These are phyloP conservation scores for Brachypalpus laphriformis DNA, from an alignment of 2,888 invertebrate genomes.

Conservation along the genomic window DNA sequence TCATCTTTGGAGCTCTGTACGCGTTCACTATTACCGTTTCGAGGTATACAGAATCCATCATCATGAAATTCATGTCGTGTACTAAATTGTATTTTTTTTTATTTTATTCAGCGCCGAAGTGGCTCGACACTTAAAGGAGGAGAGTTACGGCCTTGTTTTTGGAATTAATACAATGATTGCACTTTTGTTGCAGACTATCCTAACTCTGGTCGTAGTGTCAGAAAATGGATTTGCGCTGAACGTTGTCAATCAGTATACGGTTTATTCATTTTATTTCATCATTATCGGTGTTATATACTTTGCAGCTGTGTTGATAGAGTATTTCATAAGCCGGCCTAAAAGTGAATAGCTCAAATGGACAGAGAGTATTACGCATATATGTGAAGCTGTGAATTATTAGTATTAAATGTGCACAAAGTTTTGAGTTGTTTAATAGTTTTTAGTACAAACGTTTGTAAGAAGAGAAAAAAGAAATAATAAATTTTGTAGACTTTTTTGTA, in stretches of 20 bases:
- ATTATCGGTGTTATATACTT: conserved; percentile 79
- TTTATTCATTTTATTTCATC: conserved; percentile 81
- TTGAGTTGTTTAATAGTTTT: not conserved
- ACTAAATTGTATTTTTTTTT: not conserved
- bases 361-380: not conserved
- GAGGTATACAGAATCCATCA: conserved; percentile 75
- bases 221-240: conserved; percentile 78
- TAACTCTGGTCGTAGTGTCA: conserved; percentile 85
- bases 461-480: not conserved
- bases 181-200: conserved; percentile 89
- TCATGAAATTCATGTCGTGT: not conserved
- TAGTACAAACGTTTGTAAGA: conserved; percentile 15
- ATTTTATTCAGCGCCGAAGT: conserved; percentile 89
- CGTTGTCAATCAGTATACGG: conserved; percentile 79
- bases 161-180: conserved; percentile 94
- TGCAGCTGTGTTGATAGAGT: conserved; percentile 77
- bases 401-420: conserved; percentile 18
- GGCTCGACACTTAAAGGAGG: conserved; percentile 90
- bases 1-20: conserved; percentile 90
- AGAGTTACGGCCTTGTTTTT: conserved; percentile 95
- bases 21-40: conserved; percentile 85
- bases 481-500: not conserved
- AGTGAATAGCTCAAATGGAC: not conserved
- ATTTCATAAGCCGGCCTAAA: conserved; percentile 70
- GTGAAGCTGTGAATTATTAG: conserved; percentile 6